These are phyloP conservation scores for Bombus haemorrhoidalis DNA, from an alignment of 1,140 invertebrate species.

Conservation along the genomic window DNA sequence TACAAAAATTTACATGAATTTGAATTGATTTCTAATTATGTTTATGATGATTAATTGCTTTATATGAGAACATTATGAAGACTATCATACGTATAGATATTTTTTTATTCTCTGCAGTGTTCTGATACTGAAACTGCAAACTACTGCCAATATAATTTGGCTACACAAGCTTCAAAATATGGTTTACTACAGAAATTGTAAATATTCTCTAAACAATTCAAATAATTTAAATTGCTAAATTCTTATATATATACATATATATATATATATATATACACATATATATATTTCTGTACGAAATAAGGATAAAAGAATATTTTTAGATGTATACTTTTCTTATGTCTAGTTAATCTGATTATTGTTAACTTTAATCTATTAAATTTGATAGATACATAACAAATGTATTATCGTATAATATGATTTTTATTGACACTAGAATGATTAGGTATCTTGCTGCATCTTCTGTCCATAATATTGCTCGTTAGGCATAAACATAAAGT, in stretches of 20 bases:
- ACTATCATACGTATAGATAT: conserved; percentile 34
- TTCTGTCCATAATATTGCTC: not conserved
- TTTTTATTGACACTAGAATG: conserved; percentile 17
- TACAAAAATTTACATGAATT: not conserved
- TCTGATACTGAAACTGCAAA: conserved; percentile 6
- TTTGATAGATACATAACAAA: conserved; percentile 23
- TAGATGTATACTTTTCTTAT: conserved; percentile 38
- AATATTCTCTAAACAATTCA: conserved; percentile 24
- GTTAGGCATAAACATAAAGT: conserved; percentile 6
- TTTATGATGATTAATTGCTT: conserved; percentile 7
- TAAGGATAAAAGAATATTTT: conserved; percentile 40
- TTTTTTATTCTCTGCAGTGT: conserved; percentile 40
- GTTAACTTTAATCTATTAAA: conserved; percentile 14
- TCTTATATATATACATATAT: not conserved
- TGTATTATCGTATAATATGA: not conserved
- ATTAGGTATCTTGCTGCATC: conserved; percentile 8
- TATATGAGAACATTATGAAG: conserved; percentile 11
- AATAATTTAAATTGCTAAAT: conserved; percentile 49
- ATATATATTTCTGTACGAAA: conserved; percentile 16
- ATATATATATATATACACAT: rapidly evolving
- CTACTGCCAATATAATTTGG: conserved; percentile 51
- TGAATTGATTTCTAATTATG: not conserved
- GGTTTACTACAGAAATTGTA: conserved; percentile 45
- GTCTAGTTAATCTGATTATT: conserved; percentile 32
- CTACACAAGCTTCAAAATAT: conserved; percentile 40